Conservation (phyloP, 2,797 vertebrate species). For the Morelia viridis region DNA sequence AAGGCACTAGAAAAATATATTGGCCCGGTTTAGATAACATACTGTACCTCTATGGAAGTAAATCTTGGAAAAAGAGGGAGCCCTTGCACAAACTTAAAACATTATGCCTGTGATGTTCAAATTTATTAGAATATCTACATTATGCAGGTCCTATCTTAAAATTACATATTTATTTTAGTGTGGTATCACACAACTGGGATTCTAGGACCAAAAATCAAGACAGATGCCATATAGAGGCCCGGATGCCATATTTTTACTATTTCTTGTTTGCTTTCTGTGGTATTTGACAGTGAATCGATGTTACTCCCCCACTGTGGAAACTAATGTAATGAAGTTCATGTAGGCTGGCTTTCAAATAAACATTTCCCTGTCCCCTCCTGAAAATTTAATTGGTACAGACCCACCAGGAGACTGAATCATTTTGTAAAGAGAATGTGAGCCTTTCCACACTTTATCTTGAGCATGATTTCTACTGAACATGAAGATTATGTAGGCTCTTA, state of each 20-base stretch:
- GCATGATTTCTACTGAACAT: background rate
- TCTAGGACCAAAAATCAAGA: background rate
- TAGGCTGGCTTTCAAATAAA: background rate
- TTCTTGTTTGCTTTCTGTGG: background rate
- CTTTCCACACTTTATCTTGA: background rate
- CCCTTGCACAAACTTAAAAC: background rate
- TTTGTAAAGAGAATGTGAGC: background rate
- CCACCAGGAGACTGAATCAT: background rate
- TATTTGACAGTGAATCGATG: background rate
- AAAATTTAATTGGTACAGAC: background rate
- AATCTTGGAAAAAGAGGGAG: background rate
- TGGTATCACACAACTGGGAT: background rate
- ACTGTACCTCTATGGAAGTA: background rate
- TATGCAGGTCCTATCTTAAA: background rate
- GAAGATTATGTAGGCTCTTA: background rate
- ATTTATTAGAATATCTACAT: background rate
- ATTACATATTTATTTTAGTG: background rate
- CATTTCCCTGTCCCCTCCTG: background rate
- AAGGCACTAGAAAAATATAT: background rate
- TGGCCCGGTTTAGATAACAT: background rate
- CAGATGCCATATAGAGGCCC: background rate
- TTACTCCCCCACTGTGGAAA: constrained; percentile 1
- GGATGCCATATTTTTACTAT: background rate
- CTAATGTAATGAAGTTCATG: background rate
- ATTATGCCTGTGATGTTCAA: background rate